Evolutionary conservation across 2,888 invertebrate genomes (phyloP), one percentile per base, ranked within the genome.

Genomic region (Kuschelorhynchus macadamiae): DNA sequence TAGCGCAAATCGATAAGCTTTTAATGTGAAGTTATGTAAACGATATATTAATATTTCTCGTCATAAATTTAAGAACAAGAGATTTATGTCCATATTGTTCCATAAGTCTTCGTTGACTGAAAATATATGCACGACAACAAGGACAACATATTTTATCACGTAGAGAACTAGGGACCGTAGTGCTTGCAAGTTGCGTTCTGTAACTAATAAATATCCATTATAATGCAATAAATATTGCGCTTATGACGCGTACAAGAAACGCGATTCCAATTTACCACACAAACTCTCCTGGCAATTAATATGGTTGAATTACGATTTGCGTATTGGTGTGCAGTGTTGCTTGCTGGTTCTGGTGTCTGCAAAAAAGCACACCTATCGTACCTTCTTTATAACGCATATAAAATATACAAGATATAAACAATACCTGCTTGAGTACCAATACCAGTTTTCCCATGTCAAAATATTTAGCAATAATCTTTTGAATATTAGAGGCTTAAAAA

Each of bases 161-260:
- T 71, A 71, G 71, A 69, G 64, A 74, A 66, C 44, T 59, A 59
- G 47, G 30, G 60, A 42, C 30, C 56, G 56, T 39, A 55, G 52
- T 59, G 44, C 64, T 61, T 49, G 66, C 67, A 60, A 72, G 70
- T 72, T 60, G 70, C 64, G 70, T 67, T 72, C 67, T 50, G 62
- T 62, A 71, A 75, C 65, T 41, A 76, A 77, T 82, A 82, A 82
- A 83, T 81, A 82, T 81, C 81, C 79, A 81, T 82, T 82, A 82
- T 79, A 81, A 80, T 77, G 79, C 75, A 76, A 78, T 82, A 82
- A 83, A 82, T 82, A 79, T 67, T 67, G 74, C 78, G 75, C 74
- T 80, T 81, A 80, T 81, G 81, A 81, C 80, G 74, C 76, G 76
- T 75, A 79, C 81, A 80, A 80, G 80, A 78, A 80, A 81, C 77